Base-by-base conservation (phyloP, 2,113 vertebrate species). In the Lycaon pictus region DNA sequence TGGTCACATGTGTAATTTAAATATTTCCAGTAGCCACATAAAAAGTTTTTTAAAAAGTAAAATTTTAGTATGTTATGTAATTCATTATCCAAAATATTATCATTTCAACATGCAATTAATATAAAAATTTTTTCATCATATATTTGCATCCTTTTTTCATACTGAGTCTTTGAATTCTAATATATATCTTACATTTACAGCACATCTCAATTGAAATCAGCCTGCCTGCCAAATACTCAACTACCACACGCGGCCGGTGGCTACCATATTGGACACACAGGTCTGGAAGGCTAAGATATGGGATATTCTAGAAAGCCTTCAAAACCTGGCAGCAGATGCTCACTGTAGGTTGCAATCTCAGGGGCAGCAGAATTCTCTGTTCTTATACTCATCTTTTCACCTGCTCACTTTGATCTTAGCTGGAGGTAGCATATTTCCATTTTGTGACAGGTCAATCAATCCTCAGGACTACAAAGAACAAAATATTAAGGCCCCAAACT, bases 121-220 rank as follows among this genome's bases (percentile, higher is more conserved):
- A 93, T 79, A 97, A 95, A 95, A 97, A 97, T 87, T 76, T 74
- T 96, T 87, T 88, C 60, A 65, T 82, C 77, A 53, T n/a, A 60
- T 94, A 86, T 85, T 65, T 93, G 58, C 23, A 93, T 92, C 82
- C 25, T 85, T 20, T 88, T 95, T 87, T 90, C 93, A 95, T 32
- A 96, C 1, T 60, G 92, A 96, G 58, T 92, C 71, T 20, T 92
- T 96, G 20, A 92, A 96, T 67, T 92, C 32, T 90, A 22, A 37
- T 60, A 92, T 29, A 13, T 76, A 96, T 77, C 32, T 94, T 84
- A 94, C 25, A 48, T 86, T 60, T 90, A 83, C 5, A 96, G 63
- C 27, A 88, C 48, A 97, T 92, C 56, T 95, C 62, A 93, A 58
- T 84, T 77, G 86, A 96, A 17, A 93, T 22, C 80, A 92, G 76